Conservation (phyloP, 2,113 vertebrate species). For the Gila orcuttii region DNA sequence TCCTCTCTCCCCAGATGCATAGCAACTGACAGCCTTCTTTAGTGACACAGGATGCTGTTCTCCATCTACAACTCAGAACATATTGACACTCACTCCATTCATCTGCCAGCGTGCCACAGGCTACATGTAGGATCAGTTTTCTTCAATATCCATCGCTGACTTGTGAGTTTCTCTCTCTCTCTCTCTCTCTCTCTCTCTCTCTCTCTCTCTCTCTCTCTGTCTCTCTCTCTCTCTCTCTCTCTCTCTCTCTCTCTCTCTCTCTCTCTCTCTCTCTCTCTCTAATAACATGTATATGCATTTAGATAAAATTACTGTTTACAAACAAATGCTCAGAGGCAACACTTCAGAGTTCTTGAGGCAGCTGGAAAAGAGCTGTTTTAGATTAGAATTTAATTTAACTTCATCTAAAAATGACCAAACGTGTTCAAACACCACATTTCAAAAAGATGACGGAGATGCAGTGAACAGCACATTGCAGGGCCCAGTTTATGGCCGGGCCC, state of each 20-base stretch:
- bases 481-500: no score
- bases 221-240: neutral
- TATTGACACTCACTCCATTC: slow-evolving; percentile 38
- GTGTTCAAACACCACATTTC: neutral
- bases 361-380: neutral
- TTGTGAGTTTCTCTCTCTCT: neutral
- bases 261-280: neutral
- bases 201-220: neutral
- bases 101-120: slow-evolving; percentile 52
- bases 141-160: slow-evolving; percentile 5
- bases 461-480: no score
- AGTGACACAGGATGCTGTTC: slow-evolving; percentile 44
- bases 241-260: neutral
- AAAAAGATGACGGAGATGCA: neutral
- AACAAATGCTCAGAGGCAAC: neutral
- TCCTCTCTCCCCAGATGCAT: slow-evolving; percentile 34
- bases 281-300: neutral
- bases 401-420: neutral
- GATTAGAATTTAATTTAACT: neutral
- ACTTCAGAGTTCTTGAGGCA: neutral
- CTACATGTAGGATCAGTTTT: slow-evolving; percentile 38
- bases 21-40: slow-evolving; percentile 54
- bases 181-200: neutral
- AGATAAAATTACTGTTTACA: slow-evolving; percentile 5
- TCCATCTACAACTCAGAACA: slow-evolving; percentile 13